A percentile compares a stretch with the other conserved stretches of the same genome.
phyloP scores from a whole-genome alignment of 37 sponge, comb jelly and placozoan species.

The Chondrosia reniformis region DNA sequence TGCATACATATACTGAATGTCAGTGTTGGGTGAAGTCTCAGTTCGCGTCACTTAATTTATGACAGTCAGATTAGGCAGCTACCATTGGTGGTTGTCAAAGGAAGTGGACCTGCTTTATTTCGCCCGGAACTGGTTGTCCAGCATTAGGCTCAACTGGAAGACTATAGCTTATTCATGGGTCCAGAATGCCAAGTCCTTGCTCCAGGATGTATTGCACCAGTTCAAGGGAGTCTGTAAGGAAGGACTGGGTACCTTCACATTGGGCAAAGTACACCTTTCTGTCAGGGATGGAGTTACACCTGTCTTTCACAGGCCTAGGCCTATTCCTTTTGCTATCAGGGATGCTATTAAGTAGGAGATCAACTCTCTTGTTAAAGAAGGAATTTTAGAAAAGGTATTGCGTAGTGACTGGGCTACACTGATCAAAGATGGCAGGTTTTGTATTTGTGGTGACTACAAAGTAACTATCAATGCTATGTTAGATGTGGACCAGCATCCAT shows the following conservation, averaged over 20 bases:
- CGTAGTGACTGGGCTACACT: neutral
- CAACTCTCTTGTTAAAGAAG: neutral
- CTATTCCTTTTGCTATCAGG: neutral
- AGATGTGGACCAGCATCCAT: conserved; percentile 12
- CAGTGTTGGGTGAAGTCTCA: too few species aligned
- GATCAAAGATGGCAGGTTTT: neutral
- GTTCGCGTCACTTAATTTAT: too few species aligned
- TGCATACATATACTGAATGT: too few species aligned
- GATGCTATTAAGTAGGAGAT: neutral
- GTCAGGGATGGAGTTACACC: neutral
- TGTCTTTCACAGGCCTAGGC: neutral
- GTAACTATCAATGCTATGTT: conserved; percentile 15
- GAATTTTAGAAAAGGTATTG: neutral
- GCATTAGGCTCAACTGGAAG: neutral
- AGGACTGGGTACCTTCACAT: neutral
- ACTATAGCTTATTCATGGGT: neutral
- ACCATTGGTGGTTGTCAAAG: neutral
- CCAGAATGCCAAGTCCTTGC: neutral
- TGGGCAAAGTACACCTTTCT: neutral
- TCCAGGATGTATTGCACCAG: neutral
- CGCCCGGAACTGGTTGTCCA: neutral
- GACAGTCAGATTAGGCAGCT: neutral
- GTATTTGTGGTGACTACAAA: conserved; percentile 24
- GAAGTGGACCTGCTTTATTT: neutral
- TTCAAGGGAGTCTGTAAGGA: neutral